Conservation (phyloP, 2,888 invertebrate genomes). For the Ectropis crepuscularia region DNA sequence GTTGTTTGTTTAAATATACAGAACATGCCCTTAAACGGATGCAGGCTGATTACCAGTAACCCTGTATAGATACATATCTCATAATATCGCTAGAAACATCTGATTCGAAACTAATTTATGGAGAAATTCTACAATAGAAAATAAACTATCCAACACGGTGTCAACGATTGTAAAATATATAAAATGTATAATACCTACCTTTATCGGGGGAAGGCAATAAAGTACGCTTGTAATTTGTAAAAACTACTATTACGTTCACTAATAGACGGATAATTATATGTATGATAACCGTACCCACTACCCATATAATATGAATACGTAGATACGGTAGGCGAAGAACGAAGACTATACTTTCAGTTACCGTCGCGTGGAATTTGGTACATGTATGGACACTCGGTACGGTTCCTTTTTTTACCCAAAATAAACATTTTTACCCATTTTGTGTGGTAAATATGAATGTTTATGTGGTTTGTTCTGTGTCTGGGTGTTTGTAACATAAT, state of each 20-base stretch:
- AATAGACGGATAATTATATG: slow-evolving; percentile 44
- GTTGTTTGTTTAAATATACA: too few species aligned
- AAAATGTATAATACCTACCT: slow-evolving; percentile 58
- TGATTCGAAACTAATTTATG: slow-evolving; percentile 7
- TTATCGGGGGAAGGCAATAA: slow-evolving; percentile 88
- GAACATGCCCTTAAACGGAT: too few species aligned
- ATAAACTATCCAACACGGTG: not conserved
- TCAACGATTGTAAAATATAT: slow-evolving; percentile 37
- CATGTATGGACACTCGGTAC: too few species aligned
- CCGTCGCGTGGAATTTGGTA: too few species aligned
- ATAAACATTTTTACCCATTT: too few species aligned
- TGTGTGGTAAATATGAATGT: too few species aligned
- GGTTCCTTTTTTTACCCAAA: too few species aligned
- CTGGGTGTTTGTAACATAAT: too few species aligned
- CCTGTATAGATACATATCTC: slow-evolving; percentile 16
- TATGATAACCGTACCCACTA: slow-evolving; percentile 40
- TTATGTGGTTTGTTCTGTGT: too few species aligned
- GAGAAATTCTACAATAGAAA: slow-evolving; percentile 1
- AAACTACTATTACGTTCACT: slow-evolving; percentile 35
- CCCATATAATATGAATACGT: slow-evolving; percentile 32
- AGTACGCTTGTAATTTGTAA: slow-evolving; percentile 87
- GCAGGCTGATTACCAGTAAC: too few species aligned
- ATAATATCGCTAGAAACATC: not conserved
- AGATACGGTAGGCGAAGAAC: slow-evolving; percentile 13
- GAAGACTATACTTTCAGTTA: too few species aligned